Base-by-base conservation (phyloP, 2,113 vertebrate genomes). In the Melanocharis versteri region DNA sequence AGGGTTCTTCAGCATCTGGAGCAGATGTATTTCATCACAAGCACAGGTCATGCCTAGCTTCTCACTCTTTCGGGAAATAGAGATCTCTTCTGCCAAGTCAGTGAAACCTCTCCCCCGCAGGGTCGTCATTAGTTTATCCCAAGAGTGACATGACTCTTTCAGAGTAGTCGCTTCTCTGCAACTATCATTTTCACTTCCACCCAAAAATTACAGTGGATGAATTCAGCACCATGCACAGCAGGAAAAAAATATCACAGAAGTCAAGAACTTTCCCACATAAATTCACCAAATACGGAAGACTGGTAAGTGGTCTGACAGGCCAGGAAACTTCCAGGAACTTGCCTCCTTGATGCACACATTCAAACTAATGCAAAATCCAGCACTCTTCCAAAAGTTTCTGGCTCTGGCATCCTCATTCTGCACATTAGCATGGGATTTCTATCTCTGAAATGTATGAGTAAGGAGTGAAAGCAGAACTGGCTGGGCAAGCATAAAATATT, bases 401-500 rank as follows among this genome's bases (percentile, higher is more conserved):
- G 39, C 68, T 85, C 80, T 84, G 83, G 58, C 56, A 84, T 56
- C 69, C 87, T 91, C 42, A 47, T 77, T 88, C 76, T 94, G 76
- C 56, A 90, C 56, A 64, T 91, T 76, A 93, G 64, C 58, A 73
- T 73, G 47, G 76, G 64, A 71, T 78, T 96, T 93, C 73, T 95
- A 58, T 79, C 70, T 90, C 81, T 77, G 70, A 91, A 93, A 78
- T 78, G 39, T 53, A 81, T 80, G 82, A 94, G 71, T 88, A 90
- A 92, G 83, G 85, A 96, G 48, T 48, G 88, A 96, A 94, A 90
- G 62, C 40, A 93, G 87, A 95, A 95, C 72, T 69, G 92, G 83
- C 90, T 86, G 81, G 92, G 87, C 92, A 89, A 96, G 77, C 64
- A 72, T 42, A 62, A 94, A 95, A 92, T 94, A 91, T 90, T 94